Conservation (phyloP, 1,140 invertebrate genomes). For the Drosophila mauritiana region DNA sequence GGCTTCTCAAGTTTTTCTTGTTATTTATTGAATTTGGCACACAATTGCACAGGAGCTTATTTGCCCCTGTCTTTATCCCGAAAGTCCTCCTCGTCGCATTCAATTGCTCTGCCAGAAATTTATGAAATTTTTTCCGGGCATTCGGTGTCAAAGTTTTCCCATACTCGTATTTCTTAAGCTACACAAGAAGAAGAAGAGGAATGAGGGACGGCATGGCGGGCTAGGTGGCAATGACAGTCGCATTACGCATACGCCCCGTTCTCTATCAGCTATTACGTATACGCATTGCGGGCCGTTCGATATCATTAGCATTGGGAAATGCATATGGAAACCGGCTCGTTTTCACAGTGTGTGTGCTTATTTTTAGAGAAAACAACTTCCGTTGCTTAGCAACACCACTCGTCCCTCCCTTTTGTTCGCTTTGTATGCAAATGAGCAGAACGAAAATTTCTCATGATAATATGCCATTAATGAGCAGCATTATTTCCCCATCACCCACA, state of each 20-base stretch:
- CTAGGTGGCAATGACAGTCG: conserved; percentile 19
- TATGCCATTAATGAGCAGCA: conserved; percentile 49
- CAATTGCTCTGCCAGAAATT: conserved; percentile 38
- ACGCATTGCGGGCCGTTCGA: conserved; percentile 31
- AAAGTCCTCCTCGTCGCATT: conserved; percentile 6
- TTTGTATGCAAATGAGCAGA: conserved; percentile 53
- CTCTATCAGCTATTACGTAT: conserved; percentile 16
- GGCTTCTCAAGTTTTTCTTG: background rate
- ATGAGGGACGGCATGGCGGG: background rate
- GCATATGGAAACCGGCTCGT: conserved; percentile 10
- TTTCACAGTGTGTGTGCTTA: conserved; percentile 9
- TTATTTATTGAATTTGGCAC: conserved; percentile 58
- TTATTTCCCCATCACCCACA: conserved; percentile 11
- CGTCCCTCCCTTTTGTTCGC: background rate
- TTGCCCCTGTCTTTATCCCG: background rate
- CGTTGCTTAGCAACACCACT: conserved; percentile 45
- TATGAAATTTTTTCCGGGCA: conserved; percentile 43
- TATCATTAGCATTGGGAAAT: conserved; percentile 36
- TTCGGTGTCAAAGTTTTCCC: conserved; percentile 27
- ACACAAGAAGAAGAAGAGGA: background rate
- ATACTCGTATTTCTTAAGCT: conserved; percentile 13
- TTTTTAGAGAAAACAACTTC: conserved; percentile 42
- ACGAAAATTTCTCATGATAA: conserved; percentile 46
- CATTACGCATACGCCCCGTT: conserved; percentile 37
- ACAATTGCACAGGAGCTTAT: conserved; percentile 46